Conservation (phyloP, 2,797 vertebrate species). For the Adelosebastes latens region DNA sequence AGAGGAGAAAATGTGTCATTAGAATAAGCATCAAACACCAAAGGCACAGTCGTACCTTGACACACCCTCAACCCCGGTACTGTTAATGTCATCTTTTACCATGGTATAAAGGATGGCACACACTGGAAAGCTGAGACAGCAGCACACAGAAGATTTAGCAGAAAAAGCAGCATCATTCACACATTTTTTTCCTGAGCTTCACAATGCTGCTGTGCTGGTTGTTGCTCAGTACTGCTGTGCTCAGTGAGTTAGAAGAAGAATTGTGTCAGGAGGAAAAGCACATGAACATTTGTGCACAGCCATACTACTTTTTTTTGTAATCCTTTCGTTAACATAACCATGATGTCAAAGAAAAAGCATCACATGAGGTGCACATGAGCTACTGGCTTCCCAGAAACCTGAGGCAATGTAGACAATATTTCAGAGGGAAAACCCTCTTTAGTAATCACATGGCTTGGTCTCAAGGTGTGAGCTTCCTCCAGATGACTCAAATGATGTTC, state of each 20-base stretch:
- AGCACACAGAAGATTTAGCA: neutral
- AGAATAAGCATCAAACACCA: neutral
- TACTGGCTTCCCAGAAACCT: neutral
- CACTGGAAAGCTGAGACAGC: neutral
- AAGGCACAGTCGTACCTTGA: neutral
- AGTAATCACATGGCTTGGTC: neutral
- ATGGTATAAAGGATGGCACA: neutral
- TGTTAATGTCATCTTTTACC: neutral
- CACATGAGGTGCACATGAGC: conserved; percentile 68
- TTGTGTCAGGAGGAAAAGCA: conserved; percentile 44
- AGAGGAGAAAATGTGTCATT: neutral
- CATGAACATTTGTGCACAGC: conserved; percentile 15
- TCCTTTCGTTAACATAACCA: conserved; percentile 12
- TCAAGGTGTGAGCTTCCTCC: neutral
- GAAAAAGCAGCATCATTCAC: neutral
- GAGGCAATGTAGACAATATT: neutral
- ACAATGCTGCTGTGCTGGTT: neutral
- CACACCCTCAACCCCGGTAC: neutral
- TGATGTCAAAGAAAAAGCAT: conserved; percentile 20
- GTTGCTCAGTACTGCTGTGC: neutral
- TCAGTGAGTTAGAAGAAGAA: conserved; percentile 22
- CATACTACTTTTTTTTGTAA: conserved; percentile 23
- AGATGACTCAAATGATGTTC: neutral
- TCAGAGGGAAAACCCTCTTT: neutral
- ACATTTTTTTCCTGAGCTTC: neutral